Base-by-base conservation (phyloP, 23 tunicate species). In the Trididemnum miniatum region DNA sequence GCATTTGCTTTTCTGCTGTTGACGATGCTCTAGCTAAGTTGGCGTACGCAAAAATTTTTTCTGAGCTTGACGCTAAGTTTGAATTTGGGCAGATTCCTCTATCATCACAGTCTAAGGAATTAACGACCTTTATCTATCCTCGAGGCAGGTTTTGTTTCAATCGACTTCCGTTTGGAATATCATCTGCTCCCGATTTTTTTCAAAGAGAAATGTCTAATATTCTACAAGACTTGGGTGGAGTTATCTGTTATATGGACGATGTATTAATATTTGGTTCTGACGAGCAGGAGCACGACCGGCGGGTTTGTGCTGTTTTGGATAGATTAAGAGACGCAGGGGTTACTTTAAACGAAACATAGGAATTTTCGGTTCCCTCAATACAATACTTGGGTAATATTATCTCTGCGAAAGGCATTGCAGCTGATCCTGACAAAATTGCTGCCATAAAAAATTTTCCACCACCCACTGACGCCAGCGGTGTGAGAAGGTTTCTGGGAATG, bases 301-400 rank as follows among this genome's bases (percentile, higher is more conserved):
- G 29, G 1, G 23, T 80, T 12, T 37, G 28, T 24, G 35, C 28
- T 31, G 15, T 65, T 34, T 29, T 66, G 7, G 52, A 80, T 65
- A 23, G 80, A 34, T 34, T 66, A 4, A 33, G 7, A 35, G 32
- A n/a, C n/a, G 26, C 35, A n/a, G 85, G 85, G 3, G 31, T 80
- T 9, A 65, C 79, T 1, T 35, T 80, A 65, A 80, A 80, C 35
- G 79, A 78, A 37, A 78, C 51, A 57, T 78, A 71, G 29, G 82
- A 50, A 18, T 78, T 78, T 35, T 57, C 66, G 28, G 50, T 12
- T 1, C 27, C 40, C 2, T 28, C 18, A 25, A 54, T 78, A 1
- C 22, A 78, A 31, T 78, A 32, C 31, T 29, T 78, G 35, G 82
- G 82, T 36, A 36, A 78, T 15, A 31, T 78, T 3, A 57, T 78